Base-by-base conservation (phyloP, 2,888 invertebrate genomes). In the Drosophila borborema region DNA sequence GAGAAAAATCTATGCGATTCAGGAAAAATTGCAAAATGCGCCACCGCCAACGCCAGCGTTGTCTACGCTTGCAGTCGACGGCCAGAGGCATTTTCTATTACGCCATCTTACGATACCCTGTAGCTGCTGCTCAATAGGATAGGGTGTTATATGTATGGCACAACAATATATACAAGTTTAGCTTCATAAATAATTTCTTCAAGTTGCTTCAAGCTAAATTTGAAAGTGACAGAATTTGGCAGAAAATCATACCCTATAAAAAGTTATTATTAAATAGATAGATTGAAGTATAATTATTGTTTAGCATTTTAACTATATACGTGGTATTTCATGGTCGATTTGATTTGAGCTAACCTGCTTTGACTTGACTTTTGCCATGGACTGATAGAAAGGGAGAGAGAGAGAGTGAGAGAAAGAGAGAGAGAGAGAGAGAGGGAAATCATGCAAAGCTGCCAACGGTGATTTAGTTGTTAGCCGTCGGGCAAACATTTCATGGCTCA, bases 401-500 rank as follows among this genome's bases (percentile, higher is more conserved):
- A 18, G 40, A 7, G 18, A 54, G 56, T 16, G 40, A 7, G 18
- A 8, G 20, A 49, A 77, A 64, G n/a, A n/a, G n/a, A 38, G n/a
- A 16, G 49, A 49, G 31, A 18, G 49, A 8, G 55, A 54, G 56
- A 18, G 40, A 7, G 18, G 12, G 20, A 49, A 77, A 64, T 68
- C 72, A 79, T 79, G 80, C 80, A 78, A 78, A 79, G 81, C 80
- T 79, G 83, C 84, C 84, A 84, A 68, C 78, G 88, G 86, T 86
- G 85, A 86, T 86, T 86, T 86, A 88, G 85, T 83, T 85, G 88
- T 85, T 86, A 88, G 85, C 84, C 86, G 74, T 81, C 82, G 81
- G 83, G 82, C 85, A 86, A 86, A 88, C 89, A 86, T 88, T 86
- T 88, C 85, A 83, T 86, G 88, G 88, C 88, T 86, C 85, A 75